Evolutionary conservation across 2,888 invertebrate species (phyloP), one percentile per base, ranked within the genome.

Genomic region (Sisyra terminalis): DNA sequence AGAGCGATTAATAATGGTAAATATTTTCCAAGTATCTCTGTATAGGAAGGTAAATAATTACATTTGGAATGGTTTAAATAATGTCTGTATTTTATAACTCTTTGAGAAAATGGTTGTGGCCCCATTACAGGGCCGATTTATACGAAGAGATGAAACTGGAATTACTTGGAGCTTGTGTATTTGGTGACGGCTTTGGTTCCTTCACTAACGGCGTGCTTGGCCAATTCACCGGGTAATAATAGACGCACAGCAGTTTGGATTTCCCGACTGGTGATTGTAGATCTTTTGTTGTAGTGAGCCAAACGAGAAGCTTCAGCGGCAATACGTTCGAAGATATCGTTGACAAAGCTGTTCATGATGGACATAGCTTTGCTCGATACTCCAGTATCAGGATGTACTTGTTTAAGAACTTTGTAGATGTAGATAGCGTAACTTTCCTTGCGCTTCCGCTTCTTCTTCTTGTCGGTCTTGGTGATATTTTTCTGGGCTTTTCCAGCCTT

Each of bases 311-410:
- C 72, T 53, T 82, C 78, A 0, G 66, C 61, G 0, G 79, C 79
- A 36, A 84, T 75, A 36, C 74, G 70, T 55, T 84, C 80, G 52
- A 85, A 66, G 52, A 80, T 74, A 50, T 85, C 82, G 50, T 75
- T 77, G 1, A 84, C 75, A 47, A 83, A 83, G 51, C 73, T 74
- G 58, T 81, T 78, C 78, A 83, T 78, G 48, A 82, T 78, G 50
- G 67, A 58, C 75, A 80, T 81, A 1, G 78, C 75, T 50, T 78
- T 78, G 16, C 68, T 69, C 1, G 79, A 76, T 41, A 83, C 73
- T 0, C 78, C 75, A 32, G 75, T 65, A 55, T 77, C 74, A 0
- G 73, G 70, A 48, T 74, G 71, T 3, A 24, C 24, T 24, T 24
- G 24, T 24, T 24, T 24, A 3, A 24, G 7, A 7, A 24, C 24